These are phyloP conservation scores for Cydia pomonella DNA, from an alignment of 1,140 invertebrate genomes.

Conservation along the genomic window DNA sequence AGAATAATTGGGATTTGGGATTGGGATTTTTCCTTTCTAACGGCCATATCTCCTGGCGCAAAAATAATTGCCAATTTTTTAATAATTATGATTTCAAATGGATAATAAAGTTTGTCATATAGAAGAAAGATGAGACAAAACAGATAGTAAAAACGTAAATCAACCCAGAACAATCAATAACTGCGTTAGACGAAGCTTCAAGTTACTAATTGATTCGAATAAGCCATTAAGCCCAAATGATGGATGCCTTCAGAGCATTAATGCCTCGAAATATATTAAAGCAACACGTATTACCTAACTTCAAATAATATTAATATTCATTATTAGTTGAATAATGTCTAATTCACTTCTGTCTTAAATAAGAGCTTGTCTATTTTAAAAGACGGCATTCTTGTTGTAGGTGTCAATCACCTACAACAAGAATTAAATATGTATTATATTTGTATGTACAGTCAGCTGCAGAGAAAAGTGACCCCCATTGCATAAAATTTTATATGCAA, in stretches of 20 bases:
- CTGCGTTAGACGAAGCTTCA: conserved; percentile 42
- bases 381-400: too few species aligned
- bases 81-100: background rate
- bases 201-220: conserved; percentile 75
- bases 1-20: too few species aligned
- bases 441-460: too few species aligned
- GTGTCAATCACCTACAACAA: too few species aligned
- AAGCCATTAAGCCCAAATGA: conserved; percentile 69
- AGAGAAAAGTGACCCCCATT: too few species aligned
- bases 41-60: too few species aligned
- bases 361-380: too few species aligned
- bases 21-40: too few species aligned
- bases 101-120: background rate
- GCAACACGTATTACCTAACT: conserved; percentile 10
- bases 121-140: background rate
- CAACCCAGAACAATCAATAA: conserved; percentile 27
- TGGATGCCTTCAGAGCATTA: conserved; percentile 59
- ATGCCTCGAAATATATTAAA: conserved; percentile 46
- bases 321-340: background rate
- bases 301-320: background rate
- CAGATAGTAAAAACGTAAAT: conserved; percentile 16
- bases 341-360: background rate
- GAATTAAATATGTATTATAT: too few species aligned
- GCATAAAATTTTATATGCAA: too few species aligned
- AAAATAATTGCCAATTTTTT: too few species aligned